Percentiles rank a stretch among this genome's conserved stretches.
These are phyloP conservation scores for Limenitis arthemis DNA, from an alignment of 2,888 invertebrate genomes.

Conservation along the genomic window DNA sequence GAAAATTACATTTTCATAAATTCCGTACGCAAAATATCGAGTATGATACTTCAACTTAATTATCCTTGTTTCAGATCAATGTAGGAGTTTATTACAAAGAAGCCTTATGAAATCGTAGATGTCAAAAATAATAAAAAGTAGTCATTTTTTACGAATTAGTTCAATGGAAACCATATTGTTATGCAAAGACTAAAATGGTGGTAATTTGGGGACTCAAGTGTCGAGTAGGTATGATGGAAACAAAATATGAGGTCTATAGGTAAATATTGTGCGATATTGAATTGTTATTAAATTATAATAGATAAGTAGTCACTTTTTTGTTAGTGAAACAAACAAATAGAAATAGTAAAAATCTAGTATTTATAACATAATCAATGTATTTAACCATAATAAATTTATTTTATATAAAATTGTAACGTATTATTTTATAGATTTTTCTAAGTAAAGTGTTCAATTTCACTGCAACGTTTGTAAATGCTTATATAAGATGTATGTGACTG, in stretches of 20 bases:
- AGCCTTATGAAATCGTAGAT: constrained; percentile 69
- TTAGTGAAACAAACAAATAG: constrained; percentile 6
- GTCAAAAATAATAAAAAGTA: constrained; percentile 48
- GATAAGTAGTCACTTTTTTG: constrained; percentile 6
- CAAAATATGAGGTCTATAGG: constrained; percentile 3
- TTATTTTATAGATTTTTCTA: constrained; percentile 2
- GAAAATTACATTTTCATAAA: neutral
- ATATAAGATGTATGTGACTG: constrained; percentile 65
- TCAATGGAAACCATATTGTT: constrained; percentile 48
- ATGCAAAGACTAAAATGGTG: constrained; percentile 51
- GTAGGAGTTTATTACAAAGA: constrained; percentile 71
- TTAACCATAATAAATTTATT: constrained; percentile 3
- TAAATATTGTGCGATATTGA: constrained; percentile 7
- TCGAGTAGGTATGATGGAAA: constrained; percentile 30
- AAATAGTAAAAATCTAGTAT: neutral
- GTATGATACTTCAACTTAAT: neutral
- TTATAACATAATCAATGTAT: constrained; percentile 7
- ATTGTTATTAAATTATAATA: constrained; percentile 13
- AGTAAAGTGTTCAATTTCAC: constrained; percentile 46
- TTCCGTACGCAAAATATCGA: neutral
- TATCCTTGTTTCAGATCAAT: constrained; percentile 49
- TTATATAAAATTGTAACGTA: constrained; percentile 2
- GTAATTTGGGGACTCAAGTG: constrained; percentile 63
- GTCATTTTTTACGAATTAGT: constrained; percentile 65
- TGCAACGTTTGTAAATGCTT: constrained; percentile 43